Conservation (phyloP, 1,140 invertebrate species). For the Drosophila ambigua region DNA sequence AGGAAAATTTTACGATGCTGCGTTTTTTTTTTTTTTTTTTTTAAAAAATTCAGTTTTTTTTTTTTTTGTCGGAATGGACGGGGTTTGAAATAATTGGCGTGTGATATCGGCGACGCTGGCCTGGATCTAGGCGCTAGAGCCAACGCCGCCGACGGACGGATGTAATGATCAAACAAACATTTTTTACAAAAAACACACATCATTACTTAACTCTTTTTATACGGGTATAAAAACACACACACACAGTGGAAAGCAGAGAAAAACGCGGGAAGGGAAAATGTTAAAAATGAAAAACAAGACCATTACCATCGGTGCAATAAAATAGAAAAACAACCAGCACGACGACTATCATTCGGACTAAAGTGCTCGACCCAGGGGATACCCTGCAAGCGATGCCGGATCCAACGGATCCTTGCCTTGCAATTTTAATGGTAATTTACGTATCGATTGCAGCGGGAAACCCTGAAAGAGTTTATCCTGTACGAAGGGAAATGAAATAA, state of each 20-base stretch:
- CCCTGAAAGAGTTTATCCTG: neutral
- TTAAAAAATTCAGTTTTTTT: too few species aligned
- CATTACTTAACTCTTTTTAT: too few species aligned
- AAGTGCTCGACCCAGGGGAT: slow-evolving; percentile 30
- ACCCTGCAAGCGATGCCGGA: slow-evolving; percentile 13
- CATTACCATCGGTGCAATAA: slow-evolving; percentile 80
- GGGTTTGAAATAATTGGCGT: slow-evolving; percentile 34
- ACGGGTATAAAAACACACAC: too few species aligned
- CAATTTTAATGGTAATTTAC: neutral
- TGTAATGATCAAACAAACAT: slow-evolving; percentile 67
- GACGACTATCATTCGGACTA: slow-evolving; percentile 33
- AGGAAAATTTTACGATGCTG: too few species aligned
- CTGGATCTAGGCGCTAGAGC: too few species aligned
- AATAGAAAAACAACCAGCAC: slow-evolving; percentile 74
- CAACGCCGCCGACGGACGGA: slow-evolving; percentile 21
- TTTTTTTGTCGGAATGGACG: slow-evolving; percentile 34
- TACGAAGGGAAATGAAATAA: too few species aligned
- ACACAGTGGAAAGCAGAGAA: too few species aligned
- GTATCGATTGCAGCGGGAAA: neutral
- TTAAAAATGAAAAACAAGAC: slow-evolving; percentile 79
- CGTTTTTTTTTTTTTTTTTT: too few species aligned
- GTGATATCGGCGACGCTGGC: slow-evolving; percentile 17
- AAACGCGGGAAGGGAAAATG: slow-evolving; percentile 19
- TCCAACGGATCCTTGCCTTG: neutral
- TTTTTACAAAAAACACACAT: slow-evolving; percentile 30